phyloP scores from a whole-genome alignment of 2,888 invertebrate genomes.

The Bimastos eiseni region DNA sequence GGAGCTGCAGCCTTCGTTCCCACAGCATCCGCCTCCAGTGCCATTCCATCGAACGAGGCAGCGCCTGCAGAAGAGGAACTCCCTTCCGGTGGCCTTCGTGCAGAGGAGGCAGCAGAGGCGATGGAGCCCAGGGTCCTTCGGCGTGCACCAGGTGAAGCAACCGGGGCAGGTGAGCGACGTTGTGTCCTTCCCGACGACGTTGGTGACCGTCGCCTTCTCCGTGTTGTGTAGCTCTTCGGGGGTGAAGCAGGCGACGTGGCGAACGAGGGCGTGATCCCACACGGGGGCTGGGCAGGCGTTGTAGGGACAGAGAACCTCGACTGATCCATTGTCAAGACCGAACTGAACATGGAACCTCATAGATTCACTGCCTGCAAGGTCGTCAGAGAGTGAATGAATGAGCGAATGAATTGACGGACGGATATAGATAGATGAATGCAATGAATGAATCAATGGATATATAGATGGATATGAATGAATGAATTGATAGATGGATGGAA shows the following conservation, averaged over 20 bases:
- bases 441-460: no score
- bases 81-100: background rate
- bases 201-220: background rate
- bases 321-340: background rate
- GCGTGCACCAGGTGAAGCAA: slow-evolving; percentile 9
- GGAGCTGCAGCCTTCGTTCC: background rate
- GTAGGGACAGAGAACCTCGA: background rate
- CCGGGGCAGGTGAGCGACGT: background rate
- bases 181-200: background rate
- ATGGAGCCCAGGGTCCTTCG: background rate
- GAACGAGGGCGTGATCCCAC: background rate
- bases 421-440: no score
- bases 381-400: no score
- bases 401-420: no score
- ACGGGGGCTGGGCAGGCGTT: background rate
- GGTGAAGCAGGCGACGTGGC: slow-evolving; percentile 8
- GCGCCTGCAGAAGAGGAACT: background rate
- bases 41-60: background rate
- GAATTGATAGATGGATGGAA: no score
- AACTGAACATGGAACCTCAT: background rate
- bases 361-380: background rate
- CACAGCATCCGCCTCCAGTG: background rate
- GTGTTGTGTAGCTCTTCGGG: background rate
- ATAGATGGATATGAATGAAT: no score
- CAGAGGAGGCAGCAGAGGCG: background rate